These are phyloP conservation scores for Telenomus remus DNA, from an alignment of 1,140 invertebrate genomes.

Conservation along the genomic window DNA sequence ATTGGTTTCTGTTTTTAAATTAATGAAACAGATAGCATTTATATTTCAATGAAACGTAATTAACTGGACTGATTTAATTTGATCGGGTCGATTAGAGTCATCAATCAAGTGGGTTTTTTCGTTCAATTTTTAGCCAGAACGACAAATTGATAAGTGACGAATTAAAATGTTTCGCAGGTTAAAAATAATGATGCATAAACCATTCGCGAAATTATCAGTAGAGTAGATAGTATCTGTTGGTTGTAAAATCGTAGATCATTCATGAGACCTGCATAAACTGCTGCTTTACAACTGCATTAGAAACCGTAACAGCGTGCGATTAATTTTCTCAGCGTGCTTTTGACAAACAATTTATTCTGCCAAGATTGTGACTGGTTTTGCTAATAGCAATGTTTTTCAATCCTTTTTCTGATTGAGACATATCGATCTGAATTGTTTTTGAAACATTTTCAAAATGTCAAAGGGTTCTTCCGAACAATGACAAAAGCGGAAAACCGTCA, in stretches of 20 bases:
- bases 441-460: too few species aligned
- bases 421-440: too few species aligned
- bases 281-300: conserved; percentile 31
- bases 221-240: conserved; percentile 7
- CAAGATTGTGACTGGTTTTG: conserved; percentile 5
- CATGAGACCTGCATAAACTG: conserved; percentile 15
- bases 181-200: conserved; percentile 4
- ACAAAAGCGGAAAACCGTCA: too few species aligned
- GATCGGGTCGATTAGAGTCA: not conserved
- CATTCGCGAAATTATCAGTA: conserved; percentile 17
- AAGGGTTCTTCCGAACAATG: too few species aligned
- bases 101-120: not conserved
- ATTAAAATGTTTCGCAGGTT: not conserved
- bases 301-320: conserved; percentile 34
- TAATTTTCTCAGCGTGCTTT: conserved; percentile 20
- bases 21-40: not conserved
- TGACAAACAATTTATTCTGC: conserved; percentile 41
- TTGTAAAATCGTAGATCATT: conserved; percentile 17
- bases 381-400: too few species aligned
- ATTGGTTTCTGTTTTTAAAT: too few species aligned
- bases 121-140: not conserved
- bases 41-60: not conserved
- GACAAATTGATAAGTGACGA: not conserved
- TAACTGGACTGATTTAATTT: not conserved
- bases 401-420: too few species aligned